phyloP scores from a whole-genome alignment of 2,797 vertebrate species.

The Melanotaenia nigrans region DNA sequence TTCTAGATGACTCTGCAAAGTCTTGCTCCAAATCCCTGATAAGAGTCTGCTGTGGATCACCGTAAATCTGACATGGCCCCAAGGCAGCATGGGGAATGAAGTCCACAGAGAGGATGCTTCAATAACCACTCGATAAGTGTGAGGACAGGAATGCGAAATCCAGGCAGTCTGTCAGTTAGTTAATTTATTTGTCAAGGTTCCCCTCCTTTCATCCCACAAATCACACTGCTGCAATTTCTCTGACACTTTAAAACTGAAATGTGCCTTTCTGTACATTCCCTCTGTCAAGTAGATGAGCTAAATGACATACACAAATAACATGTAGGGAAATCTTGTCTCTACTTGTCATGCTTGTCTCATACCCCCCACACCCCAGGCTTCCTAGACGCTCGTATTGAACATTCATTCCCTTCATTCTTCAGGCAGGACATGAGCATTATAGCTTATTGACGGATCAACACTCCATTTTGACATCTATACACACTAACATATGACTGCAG shows the following conservation, averaged over 20 bases:
- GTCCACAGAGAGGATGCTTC: conserved; percentile 61
- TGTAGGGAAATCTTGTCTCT: conserved; percentile 60
- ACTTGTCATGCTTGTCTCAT: conserved; percentile 61
- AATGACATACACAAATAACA: conserved; percentile 73
- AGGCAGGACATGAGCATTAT: conserved; percentile 52
- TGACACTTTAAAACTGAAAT: conserved; percentile 64
- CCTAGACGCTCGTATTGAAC: conserved; percentile 42
- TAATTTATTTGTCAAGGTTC: conserved; percentile 72
- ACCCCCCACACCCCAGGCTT: conserved; percentile 16
- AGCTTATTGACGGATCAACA: conserved; percentile 67
- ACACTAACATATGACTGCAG: conserved; percentile 40
- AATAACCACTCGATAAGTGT: conserved; percentile 65
- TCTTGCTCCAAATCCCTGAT: conserved; percentile 74
- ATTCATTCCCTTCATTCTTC: conserved; percentile 50
- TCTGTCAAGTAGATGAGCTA: conserved; percentile 60
- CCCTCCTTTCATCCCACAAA: conserved; percentile 62
- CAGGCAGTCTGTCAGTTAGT: conserved; percentile 55
- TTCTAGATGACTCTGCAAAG: conserved; percentile 78
- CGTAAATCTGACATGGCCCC: conserved; percentile 78
- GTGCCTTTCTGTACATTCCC: conserved; percentile 57
- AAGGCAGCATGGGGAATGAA: conserved; percentile 75
- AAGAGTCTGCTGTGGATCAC: conserved; percentile 75
- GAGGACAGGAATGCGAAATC: conserved; percentile 57
- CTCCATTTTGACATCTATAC: conserved; percentile 49
- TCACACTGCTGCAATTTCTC: conserved; percentile 55